Evolutionary conservation across 2,797 vertebrate species (phyloP).

Genomic region (Paratrypauchen microcephalus): DNA sequence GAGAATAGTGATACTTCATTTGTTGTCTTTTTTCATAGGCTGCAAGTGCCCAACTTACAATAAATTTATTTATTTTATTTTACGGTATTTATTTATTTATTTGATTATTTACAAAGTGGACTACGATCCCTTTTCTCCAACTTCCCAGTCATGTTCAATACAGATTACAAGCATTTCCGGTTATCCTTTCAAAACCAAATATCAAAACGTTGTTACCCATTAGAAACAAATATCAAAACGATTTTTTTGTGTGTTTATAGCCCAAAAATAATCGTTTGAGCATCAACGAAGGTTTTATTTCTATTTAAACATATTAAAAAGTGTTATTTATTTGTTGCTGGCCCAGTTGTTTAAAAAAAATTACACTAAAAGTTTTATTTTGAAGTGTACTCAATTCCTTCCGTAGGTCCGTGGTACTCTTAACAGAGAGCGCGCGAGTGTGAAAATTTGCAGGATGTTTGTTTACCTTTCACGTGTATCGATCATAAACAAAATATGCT

Average conservation of each 20-base stretch:
- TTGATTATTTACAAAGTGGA: conserved; percentile 21
- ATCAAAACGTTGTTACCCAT: no score
- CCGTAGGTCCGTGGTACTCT: not conserved
- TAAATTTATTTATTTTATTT: no score
- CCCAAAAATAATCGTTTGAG: not conserved
- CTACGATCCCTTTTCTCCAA: conserved; percentile 22
- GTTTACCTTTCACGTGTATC: not conserved
- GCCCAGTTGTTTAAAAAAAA: fast-evolving
- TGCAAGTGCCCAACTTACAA: no score
- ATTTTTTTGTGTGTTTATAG: no score
- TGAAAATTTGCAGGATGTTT: not conserved
- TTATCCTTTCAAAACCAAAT: conserved; percentile 24
- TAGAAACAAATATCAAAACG: no score
- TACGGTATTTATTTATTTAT: no score
- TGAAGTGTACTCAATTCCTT: not conserved
- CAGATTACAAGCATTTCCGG: conserved; percentile 2
- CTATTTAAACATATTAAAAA: no score
- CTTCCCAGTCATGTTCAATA: not conserved
- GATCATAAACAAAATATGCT: no score
- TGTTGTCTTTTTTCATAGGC: no score
- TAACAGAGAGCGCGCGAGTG: conserved; percentile 37
- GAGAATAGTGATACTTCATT: no score
- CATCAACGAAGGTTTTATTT: not conserved
- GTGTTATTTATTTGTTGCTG: not conserved
- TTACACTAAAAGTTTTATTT: not conserved